Percentiles rank a stretch among this genome's conserved stretches.
phyloP scores from a whole-genome alignment of 2,888 invertebrate species.

The Caenorhabditis parvicauda region DNA sequence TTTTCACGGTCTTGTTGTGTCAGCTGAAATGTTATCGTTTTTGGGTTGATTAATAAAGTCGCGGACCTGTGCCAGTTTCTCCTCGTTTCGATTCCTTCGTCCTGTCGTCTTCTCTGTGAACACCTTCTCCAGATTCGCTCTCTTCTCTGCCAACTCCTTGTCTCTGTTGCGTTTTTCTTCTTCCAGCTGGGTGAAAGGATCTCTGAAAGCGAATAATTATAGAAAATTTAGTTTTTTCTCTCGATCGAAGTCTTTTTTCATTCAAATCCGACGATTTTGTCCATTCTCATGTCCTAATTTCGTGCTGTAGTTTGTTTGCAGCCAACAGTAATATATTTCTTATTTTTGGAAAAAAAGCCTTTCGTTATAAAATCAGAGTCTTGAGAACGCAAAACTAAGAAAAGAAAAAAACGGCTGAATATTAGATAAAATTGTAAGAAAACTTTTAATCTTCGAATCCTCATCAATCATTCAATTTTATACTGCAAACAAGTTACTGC shows the following conservation, averaged over 20 bases:
- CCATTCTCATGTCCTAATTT: too few species aligned
- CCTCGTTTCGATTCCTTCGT: constrained; percentile 18
- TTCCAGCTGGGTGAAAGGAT: constrained; percentile 96
- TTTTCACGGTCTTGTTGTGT: constrained; percentile 11
- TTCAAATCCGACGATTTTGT: too few species aligned
- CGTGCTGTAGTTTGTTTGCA: too few species aligned
- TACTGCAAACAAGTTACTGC: too few species aligned
- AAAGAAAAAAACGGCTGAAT: neutral
- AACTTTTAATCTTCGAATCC: too few species aligned
- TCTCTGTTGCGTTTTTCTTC: constrained; percentile 96
- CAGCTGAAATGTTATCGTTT: too few species aligned
- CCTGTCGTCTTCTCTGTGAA: constrained; percentile 23
- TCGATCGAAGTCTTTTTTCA: neutral
- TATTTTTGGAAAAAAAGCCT: too few species aligned
- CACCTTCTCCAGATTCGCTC: constrained; percentile 86
- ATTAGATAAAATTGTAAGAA: neutral
- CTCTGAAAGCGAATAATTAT: constrained; percentile 72
- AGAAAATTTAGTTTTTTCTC: neutral
- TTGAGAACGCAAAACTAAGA: neutral
- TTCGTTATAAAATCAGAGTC: too few species aligned
- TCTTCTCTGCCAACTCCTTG: constrained; percentile 84
- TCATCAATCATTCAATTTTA: too few species aligned
- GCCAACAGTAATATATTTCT: too few species aligned
- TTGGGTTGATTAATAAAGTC: too few species aligned
- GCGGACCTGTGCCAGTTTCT: constrained; percentile 10